Conservation (phyloP, 2,888 invertebrate species). For the Hipparchia sbordonii region DNA sequence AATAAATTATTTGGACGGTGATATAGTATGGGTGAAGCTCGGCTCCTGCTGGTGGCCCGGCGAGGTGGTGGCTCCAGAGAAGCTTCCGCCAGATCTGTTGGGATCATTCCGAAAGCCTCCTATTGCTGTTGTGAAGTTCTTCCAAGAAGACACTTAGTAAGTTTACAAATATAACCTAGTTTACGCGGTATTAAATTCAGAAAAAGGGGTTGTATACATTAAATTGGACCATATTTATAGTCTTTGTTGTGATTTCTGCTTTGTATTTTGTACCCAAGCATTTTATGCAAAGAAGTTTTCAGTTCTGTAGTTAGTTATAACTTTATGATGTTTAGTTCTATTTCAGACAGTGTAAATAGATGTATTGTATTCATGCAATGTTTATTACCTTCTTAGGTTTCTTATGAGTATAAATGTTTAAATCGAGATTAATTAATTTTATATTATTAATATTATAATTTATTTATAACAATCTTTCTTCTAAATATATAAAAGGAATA, state of each 20-base stretch:
- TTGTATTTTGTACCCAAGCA: not conserved
- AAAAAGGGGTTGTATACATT: not conserved
- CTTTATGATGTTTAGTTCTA: not conserved
- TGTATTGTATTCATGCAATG: not conserved
- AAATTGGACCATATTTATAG: not conserved
- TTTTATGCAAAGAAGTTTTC: not conserved
- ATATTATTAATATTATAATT: too few relatives aligned
- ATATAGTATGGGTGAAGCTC: slow-evolving; percentile 93
- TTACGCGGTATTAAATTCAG: not conserved
- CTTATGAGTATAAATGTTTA: too few relatives aligned
- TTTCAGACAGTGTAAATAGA: not conserved
- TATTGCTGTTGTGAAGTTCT: slow-evolving; percentile 92
- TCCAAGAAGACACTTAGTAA: slow-evolving; percentile 92
- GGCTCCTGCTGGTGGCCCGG: slow-evolving; percentile 94
- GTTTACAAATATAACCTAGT: slow-evolving; percentile 58
- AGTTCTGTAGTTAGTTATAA: not conserved
- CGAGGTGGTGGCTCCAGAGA: slow-evolving; percentile 85
- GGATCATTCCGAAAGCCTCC: slow-evolving; percentile 86
- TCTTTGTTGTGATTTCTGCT: slow-evolving; percentile 18
- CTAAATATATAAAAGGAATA: too few relatives aligned
- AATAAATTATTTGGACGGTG: slow-evolving; percentile 87
- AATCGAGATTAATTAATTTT: too few relatives aligned
- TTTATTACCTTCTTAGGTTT: too few relatives aligned
- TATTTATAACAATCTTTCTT: too few relatives aligned
- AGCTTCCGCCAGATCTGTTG: slow-evolving; percentile 86